Percentiles rank a stretch among this genome's conserved stretches.
These are phyloP conservation scores for Chymomyza fuscimana DNA, from an alignment of 2,888 invertebrate genomes.

Conservation along the genomic window DNA sequence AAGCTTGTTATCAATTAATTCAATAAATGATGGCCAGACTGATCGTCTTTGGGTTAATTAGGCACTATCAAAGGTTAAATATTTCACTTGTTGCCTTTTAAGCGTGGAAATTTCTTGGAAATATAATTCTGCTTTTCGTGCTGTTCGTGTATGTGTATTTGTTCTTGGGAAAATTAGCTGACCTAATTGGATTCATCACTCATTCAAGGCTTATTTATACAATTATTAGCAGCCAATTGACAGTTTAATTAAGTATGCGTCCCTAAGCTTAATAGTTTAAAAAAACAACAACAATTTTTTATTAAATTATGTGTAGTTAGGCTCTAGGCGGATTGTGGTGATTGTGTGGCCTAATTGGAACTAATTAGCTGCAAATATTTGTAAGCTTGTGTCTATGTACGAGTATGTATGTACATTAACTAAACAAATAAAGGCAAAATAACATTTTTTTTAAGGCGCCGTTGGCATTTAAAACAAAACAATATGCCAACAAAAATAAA, in stretches of 20 bases:
- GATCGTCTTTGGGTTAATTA: background rate
- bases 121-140: background rate
- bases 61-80: background rate
- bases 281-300: background rate
- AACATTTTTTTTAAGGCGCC: background rate
- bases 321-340: background rate
- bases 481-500: background rate
- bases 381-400: background rate
- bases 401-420: background rate
- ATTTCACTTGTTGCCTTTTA: background rate
- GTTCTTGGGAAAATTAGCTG: constrained; percentile 28
- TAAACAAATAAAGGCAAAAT: background rate
- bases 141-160: constrained; percentile 17
- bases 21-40: background rate
- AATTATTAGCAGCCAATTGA: constrained; percentile 70
- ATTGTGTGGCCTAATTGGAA: background rate
- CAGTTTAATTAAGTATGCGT: constrained; percentile 71
- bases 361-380: background rate
- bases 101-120: constrained; percentile 23
- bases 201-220: constrained; percentile 63
- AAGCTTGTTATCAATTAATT: constrained; percentile 54
- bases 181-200: constrained; percentile 71
- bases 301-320: background rate
- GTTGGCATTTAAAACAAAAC: background rate
- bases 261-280: constrained; percentile 2